These are phyloP conservation scores for Bhutanitis thaidina DNA, from an alignment of 2,888 invertebrate genomes.

Conservation along the genomic window DNA sequence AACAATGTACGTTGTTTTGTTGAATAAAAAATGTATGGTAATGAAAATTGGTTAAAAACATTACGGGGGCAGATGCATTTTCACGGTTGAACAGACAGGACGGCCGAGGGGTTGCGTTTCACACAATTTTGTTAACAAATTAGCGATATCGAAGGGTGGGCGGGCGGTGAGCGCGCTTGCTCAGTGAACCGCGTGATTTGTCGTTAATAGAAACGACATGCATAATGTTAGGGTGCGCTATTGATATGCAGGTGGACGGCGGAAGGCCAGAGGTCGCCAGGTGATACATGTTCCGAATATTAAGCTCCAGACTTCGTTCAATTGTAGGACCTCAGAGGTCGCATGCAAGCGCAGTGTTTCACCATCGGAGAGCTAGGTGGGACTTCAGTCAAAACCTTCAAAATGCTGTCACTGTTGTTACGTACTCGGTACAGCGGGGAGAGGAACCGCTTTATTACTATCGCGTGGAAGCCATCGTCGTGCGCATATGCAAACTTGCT, in stretches of 20 bases:
- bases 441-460: too few relatives aligned
- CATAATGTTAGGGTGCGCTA: conserved; percentile 17
- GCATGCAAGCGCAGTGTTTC: too few relatives aligned
- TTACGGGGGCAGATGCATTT: conserved; percentile 24
- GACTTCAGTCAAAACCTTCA: too few relatives aligned
- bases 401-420: too few relatives aligned
- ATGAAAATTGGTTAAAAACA: neutral
- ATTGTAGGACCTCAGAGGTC: too few relatives aligned
- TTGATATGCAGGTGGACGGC: conserved; percentile 17
- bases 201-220: conserved; percentile 32
- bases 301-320: neutral
- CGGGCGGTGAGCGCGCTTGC: conserved; percentile 25
- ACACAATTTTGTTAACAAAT: conserved; percentile 40
- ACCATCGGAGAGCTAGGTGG: too few relatives aligned
- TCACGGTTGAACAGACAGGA: conserved; percentile 26
- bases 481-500: too few relatives aligned
- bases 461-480: too few relatives aligned
- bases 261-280: neutral
- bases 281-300: neutral
- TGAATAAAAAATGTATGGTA: neutral
- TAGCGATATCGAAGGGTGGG: conserved; percentile 30
- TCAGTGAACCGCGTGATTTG: conserved; percentile 44
- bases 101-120: conserved; percentile 27
- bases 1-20: too few relatives aligned
- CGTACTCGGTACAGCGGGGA: too few relatives aligned